phyloP scores from a whole-genome alignment of 1,140 invertebrate species.

The Cotesia glomerata region DNA sequence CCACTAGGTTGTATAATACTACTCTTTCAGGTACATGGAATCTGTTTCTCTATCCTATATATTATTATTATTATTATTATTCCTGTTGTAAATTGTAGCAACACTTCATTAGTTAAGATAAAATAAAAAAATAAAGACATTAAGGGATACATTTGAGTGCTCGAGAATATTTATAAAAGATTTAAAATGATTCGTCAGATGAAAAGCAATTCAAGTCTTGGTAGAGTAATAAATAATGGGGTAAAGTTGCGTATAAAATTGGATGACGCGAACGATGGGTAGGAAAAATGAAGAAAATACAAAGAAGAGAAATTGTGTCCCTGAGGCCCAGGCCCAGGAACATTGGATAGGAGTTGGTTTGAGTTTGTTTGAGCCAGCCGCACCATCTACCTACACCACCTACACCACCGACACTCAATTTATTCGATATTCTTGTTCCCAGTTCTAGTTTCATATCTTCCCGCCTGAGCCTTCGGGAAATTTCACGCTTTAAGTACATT shows the following conservation, averaged over 20 bases:
- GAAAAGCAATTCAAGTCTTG: neutral
- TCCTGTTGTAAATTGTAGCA: too few species aligned
- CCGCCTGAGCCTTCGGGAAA: constrained; percentile 17
- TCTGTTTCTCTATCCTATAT: too few species aligned
- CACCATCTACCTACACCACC: neutral
- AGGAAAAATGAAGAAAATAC: constrained; percentile 17
- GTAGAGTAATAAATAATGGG: constrained; percentile 15
- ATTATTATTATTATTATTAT: neutral
- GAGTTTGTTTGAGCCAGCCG: too few species aligned
- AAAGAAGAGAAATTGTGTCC: neutral
- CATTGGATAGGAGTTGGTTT: neutral
- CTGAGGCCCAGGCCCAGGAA: constrained; percentile 22
- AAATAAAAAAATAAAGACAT: neutral
- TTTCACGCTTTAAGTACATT: constrained; percentile 28
- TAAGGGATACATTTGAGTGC: too few species aligned
- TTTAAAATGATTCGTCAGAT: neutral
- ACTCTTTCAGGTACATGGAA: too few species aligned
- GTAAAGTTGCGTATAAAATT: constrained; percentile 12
- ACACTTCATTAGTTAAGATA: too few species aligned
- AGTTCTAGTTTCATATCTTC: constrained; percentile 21
- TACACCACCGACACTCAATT: constrained; percentile 25
- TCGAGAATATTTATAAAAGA: neutral
- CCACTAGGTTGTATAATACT: neutral
- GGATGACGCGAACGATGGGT: constrained; percentile 5
- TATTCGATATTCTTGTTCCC: constrained; percentile 34